A percentile compares a stretch with the other conserved stretches of the same genome.
These are phyloP conservation scores for Embidobia sp. DNA, from an alignment of 2,888 invertebrate species.

Conservation along the genomic window DNA sequence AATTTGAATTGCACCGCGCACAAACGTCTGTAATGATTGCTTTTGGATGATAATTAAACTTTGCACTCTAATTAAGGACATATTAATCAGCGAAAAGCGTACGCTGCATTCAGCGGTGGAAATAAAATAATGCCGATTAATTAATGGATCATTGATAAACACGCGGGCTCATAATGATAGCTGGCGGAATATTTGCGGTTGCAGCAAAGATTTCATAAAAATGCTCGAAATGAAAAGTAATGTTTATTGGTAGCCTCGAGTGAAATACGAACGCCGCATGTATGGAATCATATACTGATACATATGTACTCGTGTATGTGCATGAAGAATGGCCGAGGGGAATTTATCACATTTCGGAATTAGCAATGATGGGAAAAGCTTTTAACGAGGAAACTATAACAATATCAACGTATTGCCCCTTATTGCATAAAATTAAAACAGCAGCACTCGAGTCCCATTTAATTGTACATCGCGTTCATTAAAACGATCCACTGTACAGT, in stretches of 20 bases:
- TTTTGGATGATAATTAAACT: slow-evolving; percentile 7
- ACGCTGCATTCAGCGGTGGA: too few relatives aligned
- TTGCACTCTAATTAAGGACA: slow-evolving; percentile 11
- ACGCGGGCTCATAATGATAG: slow-evolving; percentile 2
- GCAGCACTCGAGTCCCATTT: slow-evolving; percentile 29
- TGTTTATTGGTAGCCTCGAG: slow-evolving; percentile 31
- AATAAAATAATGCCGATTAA: too few relatives aligned
- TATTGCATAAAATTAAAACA: slow-evolving; percentile 43
- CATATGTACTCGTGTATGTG: not conserved
- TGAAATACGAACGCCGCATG: slow-evolving; percentile 15
- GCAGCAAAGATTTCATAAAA: slow-evolving; percentile 64
- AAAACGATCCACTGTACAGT: slow-evolving; percentile 21
- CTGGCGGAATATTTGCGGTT: slow-evolving; percentile 27
- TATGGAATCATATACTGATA: slow-evolving; percentile 5
- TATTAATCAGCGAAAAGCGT: slow-evolving; percentile 1
- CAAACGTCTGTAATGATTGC: slow-evolving; percentile 4
- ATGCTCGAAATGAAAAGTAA: slow-evolving; percentile 64
- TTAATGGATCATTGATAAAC: slow-evolving; percentile 1
- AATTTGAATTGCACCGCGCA: slow-evolving; percentile 23
- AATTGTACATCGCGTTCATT: slow-evolving; percentile 29
- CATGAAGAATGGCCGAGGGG: slow-evolving; percentile 36
- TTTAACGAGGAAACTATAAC: slow-evolving; percentile 51
- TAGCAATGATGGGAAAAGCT: slow-evolving; percentile 55
- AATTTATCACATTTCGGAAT: slow-evolving; percentile 55
- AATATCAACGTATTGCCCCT: slow-evolving; percentile 33